These are phyloP conservation scores for Epinephelus fuscoguttatus DNA, from an alignment of 2,113 vertebrate species.

Conservation along the genomic window DNA sequence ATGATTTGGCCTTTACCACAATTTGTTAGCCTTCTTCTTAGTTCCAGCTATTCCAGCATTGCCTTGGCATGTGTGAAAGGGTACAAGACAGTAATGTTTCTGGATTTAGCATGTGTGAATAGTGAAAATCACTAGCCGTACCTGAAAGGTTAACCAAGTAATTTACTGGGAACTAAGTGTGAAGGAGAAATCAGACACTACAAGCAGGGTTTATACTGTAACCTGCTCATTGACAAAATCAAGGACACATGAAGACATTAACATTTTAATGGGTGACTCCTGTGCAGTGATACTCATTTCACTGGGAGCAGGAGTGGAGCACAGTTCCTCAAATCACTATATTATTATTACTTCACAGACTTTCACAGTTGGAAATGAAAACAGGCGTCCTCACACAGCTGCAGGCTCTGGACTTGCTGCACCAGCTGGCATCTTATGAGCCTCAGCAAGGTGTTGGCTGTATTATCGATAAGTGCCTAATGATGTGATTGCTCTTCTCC, in stretches of 20 bases:
- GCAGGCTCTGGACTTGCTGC: constrained; percentile 40
- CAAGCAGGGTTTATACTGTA: not conserved
- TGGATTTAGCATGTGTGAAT: too few species aligned
- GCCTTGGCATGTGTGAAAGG: too few species aligned
- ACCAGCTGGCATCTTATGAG: constrained; percentile 59
- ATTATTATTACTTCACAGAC: constrained; percentile 10
- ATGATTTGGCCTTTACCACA: too few species aligned
- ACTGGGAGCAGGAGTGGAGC: constrained; percentile 21
- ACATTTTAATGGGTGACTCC: constrained; percentile 29
- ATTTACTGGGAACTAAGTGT: not conserved
- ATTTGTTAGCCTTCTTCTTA: too few species aligned
- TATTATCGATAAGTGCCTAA: constrained; percentile 67
- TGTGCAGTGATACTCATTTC: constrained; percentile 23
- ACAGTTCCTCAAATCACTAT: constrained; percentile 19
- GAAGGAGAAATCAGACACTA: too few species aligned
- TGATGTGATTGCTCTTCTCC: constrained; percentile 71
- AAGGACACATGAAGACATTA: not conserved
- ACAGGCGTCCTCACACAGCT: constrained; percentile 19
- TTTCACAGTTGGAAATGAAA: constrained; percentile 41
- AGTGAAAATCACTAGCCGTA: too few species aligned
- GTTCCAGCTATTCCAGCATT: too few species aligned
- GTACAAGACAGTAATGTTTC: too few species aligned
- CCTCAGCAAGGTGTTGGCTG: constrained; percentile 44
- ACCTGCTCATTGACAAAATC: constrained; percentile 22
- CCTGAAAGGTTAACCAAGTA: too few species aligned